Evolutionary conservation across 1,140 invertebrate genomes (phyloP), one percentile per base, ranked within the genome.

Genomic region (Gryon sp.): DNA sequence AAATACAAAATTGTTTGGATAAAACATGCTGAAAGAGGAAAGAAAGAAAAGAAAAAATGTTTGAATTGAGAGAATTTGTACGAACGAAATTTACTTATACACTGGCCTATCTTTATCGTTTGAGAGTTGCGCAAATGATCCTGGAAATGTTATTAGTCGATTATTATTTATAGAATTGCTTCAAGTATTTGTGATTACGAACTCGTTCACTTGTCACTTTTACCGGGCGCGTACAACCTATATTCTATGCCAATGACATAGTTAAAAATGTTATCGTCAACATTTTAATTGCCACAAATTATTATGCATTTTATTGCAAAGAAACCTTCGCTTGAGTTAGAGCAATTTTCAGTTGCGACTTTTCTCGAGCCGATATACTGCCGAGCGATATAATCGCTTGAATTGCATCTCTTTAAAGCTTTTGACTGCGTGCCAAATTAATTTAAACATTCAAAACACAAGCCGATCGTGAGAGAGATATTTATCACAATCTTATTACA

Each of bases 51-150:
- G n/a, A n/a, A n/a, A n/a, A n/a, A n/a, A n/a, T n/a, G n/a, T n/a
- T n/a, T n/a, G n/a, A n/a, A n/a, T n/a, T n/a, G n/a, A n/a, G n/a
- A n/a, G n/a, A n/a, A n/a, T n/a, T n/a, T n/a, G n/a, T n/a, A n/a
- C n/a, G n/a, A n/a, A n/a, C n/a, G n/a, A n/a, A n/a, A n/a, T n/a
- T n/a, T n/a, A n/a, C n/a, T n/a, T n/a, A n/a, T n/a, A 65, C 24
- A 80, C 57, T 43, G 41, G 59, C 65, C 79, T 81, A 81, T 81
- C 82, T 57, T 82, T 82, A 81, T 80, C 78, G 65, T 62, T 70
- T 57, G 46, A 38, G 48, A 38, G 62, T 83, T 82, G 81, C 80
- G 80, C 76, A 81, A 82, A 80, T 66, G 52, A 66, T 46, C 20
- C 74, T 79, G 72, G 76, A 82, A 81, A 82, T 79, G 8, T 76